Base-by-base conservation (phyloP, 2,888 invertebrate species). In the Brachyptera risi region DNA sequence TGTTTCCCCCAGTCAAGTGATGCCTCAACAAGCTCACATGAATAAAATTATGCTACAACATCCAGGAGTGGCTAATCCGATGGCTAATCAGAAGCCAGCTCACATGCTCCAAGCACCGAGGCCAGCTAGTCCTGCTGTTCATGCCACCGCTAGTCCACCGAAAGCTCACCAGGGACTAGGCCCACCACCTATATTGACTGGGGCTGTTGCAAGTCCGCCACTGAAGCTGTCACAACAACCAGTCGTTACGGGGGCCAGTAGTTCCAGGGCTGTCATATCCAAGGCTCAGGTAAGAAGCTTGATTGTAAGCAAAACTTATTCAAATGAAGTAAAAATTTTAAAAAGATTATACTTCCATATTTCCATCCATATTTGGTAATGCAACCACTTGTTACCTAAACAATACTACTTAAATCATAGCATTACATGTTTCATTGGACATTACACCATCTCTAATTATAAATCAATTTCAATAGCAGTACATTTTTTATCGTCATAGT, bases 141-240 rank as follows among this genome's bases (percentile, higher is more conserved):
- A 65, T 62, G 64, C 57, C 66, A 64, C 58, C 65, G 67, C 66
- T 61, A 37, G 66, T 58, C 56, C 70, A 21, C 70, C 69, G 17
- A 70, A 70, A 63, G 68, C 69, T 11, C 70, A 70, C 61, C 61
- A 59, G 21, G 56, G 62, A 15, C 38, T 58, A 24, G 57, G 56
- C 9, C 61, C 51, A 23, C 65, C 65, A 56, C 64, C 66, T 24
- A 63, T 65, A 4, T 40, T 70, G 27, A 68, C 70, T 1, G 71
- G 69, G 26, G 77, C 79, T 15, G 78, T 83, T 13, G 78, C 81
- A 4, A 83, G 82, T 73, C 80, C 82, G 65, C 81, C 83, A 2
- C 75, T 79, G 5, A 78, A 79, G 61, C 67, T 69, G 9, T 71
- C 76, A 4, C 78, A 77, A 62, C 80, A 76, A 67, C 77, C 75